Evolutionary conservation across 2,797 vertebrate genomes (phyloP), one percentile per base, ranked within the genome.

Genomic region (Podarcis lilfordi): DNA sequence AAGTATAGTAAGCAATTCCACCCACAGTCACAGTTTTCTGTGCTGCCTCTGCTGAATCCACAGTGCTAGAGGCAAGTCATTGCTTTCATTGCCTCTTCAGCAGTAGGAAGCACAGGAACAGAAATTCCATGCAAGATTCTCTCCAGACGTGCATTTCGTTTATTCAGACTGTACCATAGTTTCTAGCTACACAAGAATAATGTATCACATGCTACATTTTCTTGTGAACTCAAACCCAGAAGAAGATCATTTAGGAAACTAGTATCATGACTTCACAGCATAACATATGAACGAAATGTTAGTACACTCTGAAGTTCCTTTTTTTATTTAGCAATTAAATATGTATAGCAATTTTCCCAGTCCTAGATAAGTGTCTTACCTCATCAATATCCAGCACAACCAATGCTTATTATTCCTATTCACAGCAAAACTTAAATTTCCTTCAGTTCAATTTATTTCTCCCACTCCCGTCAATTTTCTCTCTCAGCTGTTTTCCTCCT

Each of bases 401-500:
- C 88, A 72, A 19, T 83, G 88, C 32, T 35, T 23, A 9, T 87
- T 91, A 74, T 66, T 79, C 88, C 55, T 79, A n/a, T n/a, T 64
- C 76, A 3, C 4, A 82, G 50, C 10, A 88, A 35, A 8, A 85
- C 80, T 25, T 61, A 83, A 82, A 19, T 6, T 84, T 3, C 40
- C 1, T 32, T 50, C 32, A 86, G n/a, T 10, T 88, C 29, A 84
- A 45, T 88, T 82, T 77, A 89, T 29, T 64, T 40, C 79, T 75
- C 64, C 75, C 61, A 55, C 13, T 32, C 19, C 29, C 23, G 74
- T 79, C 68, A 85, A 77, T 9, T 64, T 11, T 76, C 66, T 77
- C 88, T 80, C 86, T 87, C 86, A 93, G 85, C 80, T 88, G 81
- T 66, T 61, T 87, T 17, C 79, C 4, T 25, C 35, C 13, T 69